phyloP scores from a whole-genome alignment of 1,140 invertebrate species.

The Tyrophagus putrescentiae region DNA sequence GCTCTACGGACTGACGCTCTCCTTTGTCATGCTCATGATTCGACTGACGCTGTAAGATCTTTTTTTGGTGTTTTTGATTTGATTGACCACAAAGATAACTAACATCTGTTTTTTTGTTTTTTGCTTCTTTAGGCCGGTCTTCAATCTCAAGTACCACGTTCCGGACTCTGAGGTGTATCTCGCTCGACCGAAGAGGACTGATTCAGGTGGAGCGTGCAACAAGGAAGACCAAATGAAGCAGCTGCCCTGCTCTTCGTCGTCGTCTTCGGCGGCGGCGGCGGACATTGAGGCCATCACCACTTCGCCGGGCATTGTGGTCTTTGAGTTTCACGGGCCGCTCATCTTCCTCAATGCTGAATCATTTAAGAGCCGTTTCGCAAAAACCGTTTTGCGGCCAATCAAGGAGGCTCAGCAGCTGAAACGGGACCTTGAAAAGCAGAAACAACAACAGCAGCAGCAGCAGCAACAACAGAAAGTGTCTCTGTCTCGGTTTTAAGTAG shows the following conservation, averaged over 20 bases:
- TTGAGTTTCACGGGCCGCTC: constrained; percentile 14
- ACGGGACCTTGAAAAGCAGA: neutral
- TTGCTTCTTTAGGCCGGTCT: constrained; percentile 31
- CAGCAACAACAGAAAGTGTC: neutral
- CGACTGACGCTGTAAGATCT: neutral
- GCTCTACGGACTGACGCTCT: neutral
- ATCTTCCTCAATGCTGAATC: neutral
- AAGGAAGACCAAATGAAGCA: neutral
- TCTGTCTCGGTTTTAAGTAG: neutral
- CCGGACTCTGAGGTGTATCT: neutral
- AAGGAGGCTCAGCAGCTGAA: neutral
- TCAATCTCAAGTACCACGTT: constrained; percentile 3
- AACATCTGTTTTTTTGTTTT: neutral
- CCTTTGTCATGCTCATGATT: neutral
- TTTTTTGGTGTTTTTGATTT: neutral
- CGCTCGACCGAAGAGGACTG: neutral
- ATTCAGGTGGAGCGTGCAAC: neutral
- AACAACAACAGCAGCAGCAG: neutral
- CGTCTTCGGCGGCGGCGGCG: no score
- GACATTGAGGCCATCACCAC: neutral
- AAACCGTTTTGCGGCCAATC: neutral
- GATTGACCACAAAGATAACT: no score
- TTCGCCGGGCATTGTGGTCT: neutral
- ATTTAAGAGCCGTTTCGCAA: constrained; percentile 31
- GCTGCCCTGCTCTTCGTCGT: neutral